Conservation (phyloP, 2,888 invertebrate genomes). For the Drosophila mercatorum region DNA sequence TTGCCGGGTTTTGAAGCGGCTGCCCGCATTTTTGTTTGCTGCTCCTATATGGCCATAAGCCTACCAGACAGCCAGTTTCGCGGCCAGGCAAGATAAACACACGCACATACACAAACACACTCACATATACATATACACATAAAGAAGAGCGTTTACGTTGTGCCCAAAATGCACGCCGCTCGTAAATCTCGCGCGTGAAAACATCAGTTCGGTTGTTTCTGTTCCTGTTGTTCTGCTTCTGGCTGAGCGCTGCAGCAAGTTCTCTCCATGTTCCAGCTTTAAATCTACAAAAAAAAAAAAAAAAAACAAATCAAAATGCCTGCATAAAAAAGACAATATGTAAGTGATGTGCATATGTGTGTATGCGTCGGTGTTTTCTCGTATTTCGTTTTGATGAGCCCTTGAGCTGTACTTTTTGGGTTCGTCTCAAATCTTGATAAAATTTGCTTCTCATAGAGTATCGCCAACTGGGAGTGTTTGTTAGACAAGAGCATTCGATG, state of each 20-base stretch:
- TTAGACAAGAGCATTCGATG: neutral
- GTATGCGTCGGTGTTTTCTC: neutral
- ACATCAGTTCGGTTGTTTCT: constrained; percentile 64
- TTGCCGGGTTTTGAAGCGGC: constrained; percentile 49
- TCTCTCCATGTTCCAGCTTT: constrained; percentile 25
- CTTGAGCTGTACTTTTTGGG: constrained; percentile 22
- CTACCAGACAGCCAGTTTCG: constrained; percentile 51
- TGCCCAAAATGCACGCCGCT: constrained; percentile 71
- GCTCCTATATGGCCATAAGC: constrained; percentile 66
- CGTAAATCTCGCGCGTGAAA: constrained; percentile 77
- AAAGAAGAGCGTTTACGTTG: constrained; percentile 71
- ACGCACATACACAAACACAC: constrained; percentile 10
- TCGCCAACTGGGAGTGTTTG: neutral
- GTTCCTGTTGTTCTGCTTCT: neutral
- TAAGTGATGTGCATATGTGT: neutral
- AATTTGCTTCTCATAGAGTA: constrained; percentile 1
- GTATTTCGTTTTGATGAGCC: constrained; percentile 17
- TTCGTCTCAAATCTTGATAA: constrained; percentile 10
- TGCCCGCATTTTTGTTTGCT: constrained; percentile 74
- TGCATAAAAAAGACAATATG: constrained; percentile 44
- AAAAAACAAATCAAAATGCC: constrained; percentile 28
- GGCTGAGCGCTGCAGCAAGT: constrained; percentile 10
- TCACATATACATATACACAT: constrained; percentile 5
- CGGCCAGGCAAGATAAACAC: constrained; percentile 68
- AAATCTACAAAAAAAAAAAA: constrained; percentile 38